Conservation (phyloP, 2,113 vertebrate genomes). For the Polyodon spathula region DNA sequence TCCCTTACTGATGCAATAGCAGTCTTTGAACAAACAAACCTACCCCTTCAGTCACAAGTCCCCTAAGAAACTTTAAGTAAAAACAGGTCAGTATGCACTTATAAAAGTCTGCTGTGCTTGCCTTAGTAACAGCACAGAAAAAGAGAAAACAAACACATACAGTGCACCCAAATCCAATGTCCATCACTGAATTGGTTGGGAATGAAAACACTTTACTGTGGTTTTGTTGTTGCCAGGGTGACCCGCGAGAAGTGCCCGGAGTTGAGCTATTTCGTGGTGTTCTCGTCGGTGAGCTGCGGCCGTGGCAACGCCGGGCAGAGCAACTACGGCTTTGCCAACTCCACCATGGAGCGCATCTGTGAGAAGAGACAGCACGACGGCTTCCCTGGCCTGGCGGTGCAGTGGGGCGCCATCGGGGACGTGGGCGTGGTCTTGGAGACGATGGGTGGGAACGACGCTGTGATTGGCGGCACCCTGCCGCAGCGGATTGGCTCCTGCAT, state of each 20-base stretch:
- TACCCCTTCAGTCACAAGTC: too few relatives aligned
- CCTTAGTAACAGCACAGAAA: too few relatives aligned
- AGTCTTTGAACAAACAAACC: too few relatives aligned
- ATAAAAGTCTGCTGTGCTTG: too few relatives aligned
- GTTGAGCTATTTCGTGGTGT: conserved; percentile 82
- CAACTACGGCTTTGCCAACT: conserved; percentile 95
- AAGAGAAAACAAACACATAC: too few relatives aligned
- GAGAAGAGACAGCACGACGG: conserved; percentile 70
- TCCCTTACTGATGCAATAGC: too few relatives aligned
- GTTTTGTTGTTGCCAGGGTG: conserved; percentile 47
- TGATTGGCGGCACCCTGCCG: conserved; percentile 77
- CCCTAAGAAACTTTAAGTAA: too few relatives aligned
- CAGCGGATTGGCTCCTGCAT: conserved; percentile 84
- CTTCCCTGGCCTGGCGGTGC: conserved; percentile 79
- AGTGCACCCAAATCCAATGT: too few relatives aligned
- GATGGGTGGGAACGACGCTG: conserved; percentile 64
- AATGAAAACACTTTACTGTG: background rate
- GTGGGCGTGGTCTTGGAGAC: conserved; percentile 79
- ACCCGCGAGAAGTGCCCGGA: conserved; percentile 73
- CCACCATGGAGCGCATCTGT: conserved; percentile 90
- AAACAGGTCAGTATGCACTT: too few relatives aligned
- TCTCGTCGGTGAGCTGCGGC: conserved; percentile 93
- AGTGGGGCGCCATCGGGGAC: conserved; percentile 93
- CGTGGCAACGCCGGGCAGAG: conserved; percentile 86
- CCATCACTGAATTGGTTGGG: too few relatives aligned